Base-by-base conservation (phyloP, 2,797 vertebrate species). In the Chelmon rostratus region DNA sequence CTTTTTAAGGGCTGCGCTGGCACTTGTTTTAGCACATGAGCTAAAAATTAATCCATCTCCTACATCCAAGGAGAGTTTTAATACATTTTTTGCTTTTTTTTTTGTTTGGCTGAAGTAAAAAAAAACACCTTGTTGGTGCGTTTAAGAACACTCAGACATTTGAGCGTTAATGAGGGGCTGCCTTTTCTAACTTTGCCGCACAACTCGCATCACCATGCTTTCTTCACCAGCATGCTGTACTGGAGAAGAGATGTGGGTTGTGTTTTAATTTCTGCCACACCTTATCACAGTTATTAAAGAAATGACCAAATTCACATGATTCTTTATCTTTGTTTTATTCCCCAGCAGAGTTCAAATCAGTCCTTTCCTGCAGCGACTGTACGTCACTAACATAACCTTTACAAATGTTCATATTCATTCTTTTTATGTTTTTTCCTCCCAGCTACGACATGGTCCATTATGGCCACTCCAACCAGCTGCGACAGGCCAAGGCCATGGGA, bases 371-470 rank as follows among this genome's bases (percentile, higher is more conserved):
- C 25, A 19, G 31, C 31, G 15, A 18, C 19, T 59, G 28, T 46
- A 23, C 28, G 10, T 62, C 47, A 15, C 4, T 50, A 5, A 44
- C 61, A 28, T 21, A 49, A 59, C 56, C 44, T 50, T 33, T 63
- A 10, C 44, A 21, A 25, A 42, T 28, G 35, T 64, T 73, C 18
- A 50, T 37, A 33, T 25, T 71, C 10, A 18, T 23, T 40, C n/a
- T 63, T 75, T 16, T 44, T 70, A 8, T 81, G 52, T 82, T 92
- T 18, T 80, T 37, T 50, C 50, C 23, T 59, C 53, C 54, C 89
- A 99, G 98, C 94, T 99, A 99, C 42, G 98, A 99, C 93, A 99
- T 99, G 98, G 98, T 99, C 35, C 98, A 99, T 89, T 99, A 98
- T 8, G 97, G 97, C 18, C 97, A 98, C 91, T 98, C 97, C 10